Evolutionary conservation across 2,888 invertebrate species (phyloP), one percentile per base, ranked within the genome.

Genomic region (Ochropleura leucogaster): DNA sequence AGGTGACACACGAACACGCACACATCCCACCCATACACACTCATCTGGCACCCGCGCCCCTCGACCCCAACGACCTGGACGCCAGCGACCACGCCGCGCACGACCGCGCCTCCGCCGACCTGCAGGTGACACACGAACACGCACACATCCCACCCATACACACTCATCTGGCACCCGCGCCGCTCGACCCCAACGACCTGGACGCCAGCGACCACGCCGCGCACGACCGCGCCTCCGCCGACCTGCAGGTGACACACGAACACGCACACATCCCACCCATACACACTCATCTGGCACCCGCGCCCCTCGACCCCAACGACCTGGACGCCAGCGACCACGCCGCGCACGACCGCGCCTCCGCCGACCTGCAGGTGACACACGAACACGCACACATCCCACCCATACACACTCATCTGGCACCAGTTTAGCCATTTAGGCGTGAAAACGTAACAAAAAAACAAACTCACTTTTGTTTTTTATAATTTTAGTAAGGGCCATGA

Each of bases 41-140:
- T 30, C 30, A 30, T 30, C 30, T 30, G 30, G 30, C 30, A 42
- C 60, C 10, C 66, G 20, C 20, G 14, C 20, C 55, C 2, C 55
- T 55, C 20, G 55, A 55, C 55, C 20, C 55, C 14, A 57, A 14
- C 57, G 57, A 57, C 20, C 20, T 30, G 55, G 55, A 57, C 55
- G 55, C 14, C 55, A 57, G 55, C 55, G 20, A 57, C 57, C 20
- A 16, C 18, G 84, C 85, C 79, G 74, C 81, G 63, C 97, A 97
- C 92, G 97, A 97, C 94, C 97, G 98, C 87, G 97, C 98, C 94
- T 98, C 98, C 92, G 98, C 98, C 90, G 98, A 98, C 94, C 97
- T 98, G 96, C 98, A 98, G 97, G 98, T 98, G 47, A 40, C 70
- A 4, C 55, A 57, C 30, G 12, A 40, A 57, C 53, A 96, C 79